Evolutionary conservation across 2,888 invertebrate species (phyloP).

Genomic region (Rhamphomyia laevipes): DNA sequence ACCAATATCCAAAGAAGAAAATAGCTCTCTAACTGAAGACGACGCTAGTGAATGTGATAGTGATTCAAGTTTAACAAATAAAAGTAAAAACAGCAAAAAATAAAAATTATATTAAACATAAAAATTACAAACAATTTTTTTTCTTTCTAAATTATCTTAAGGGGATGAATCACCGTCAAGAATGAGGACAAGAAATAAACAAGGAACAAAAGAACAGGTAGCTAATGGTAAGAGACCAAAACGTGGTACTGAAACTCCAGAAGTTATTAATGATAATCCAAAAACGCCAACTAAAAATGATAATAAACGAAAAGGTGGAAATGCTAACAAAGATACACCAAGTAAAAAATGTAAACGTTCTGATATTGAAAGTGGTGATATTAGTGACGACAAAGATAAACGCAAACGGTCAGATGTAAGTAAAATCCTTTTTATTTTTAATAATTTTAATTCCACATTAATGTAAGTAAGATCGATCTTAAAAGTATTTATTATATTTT

Average conservation of each 20-base stretch:
- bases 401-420: constrained; percentile 39
- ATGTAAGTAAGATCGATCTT: no score
- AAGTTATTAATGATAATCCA: constrained; percentile 29
- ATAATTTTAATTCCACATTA: no score
- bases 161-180: constrained; percentile 71
- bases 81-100: constrained; percentile 24
- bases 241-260: constrained; percentile 48
- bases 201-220: constrained; percentile 54
- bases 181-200: constrained; percentile 78
- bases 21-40: constrained; percentile 73
- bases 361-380: constrained; percentile 37
- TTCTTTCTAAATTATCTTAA: constrained; percentile 1
- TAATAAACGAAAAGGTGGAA: constrained; percentile 32
- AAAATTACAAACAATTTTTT: background rate
- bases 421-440: no score
- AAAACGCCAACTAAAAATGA: constrained; percentile 42
- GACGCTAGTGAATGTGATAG: constrained; percentile 93
- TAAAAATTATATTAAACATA: background rate
- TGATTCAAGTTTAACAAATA: constrained; percentile 75
- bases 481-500: no score
- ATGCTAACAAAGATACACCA: constrained; percentile 42
- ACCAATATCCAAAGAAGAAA: constrained; percentile 59
- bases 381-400: constrained; percentile 42
- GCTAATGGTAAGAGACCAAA: constrained; percentile 44
- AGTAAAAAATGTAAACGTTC: constrained; percentile 42